Base-by-base conservation (phyloP, 2,888 invertebrate genomes). In the Eueremaeus valkanovi region DNA sequence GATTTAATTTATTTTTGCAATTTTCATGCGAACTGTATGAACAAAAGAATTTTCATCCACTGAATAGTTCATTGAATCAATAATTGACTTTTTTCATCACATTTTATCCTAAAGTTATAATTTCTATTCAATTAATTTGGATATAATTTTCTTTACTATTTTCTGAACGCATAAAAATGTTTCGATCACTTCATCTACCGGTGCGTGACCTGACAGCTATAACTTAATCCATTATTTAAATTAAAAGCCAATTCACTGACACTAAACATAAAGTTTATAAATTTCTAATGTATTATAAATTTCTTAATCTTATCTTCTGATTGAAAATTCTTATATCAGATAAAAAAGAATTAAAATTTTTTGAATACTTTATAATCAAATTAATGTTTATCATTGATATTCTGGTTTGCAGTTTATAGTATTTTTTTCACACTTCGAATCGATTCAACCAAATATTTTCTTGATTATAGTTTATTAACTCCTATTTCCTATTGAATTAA, bases 21-120 rank as follows among this genome's bases (percentile, higher is more conserved):
- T 33, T 63, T 63, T 63, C 18, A 33, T 33, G n/a, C 27, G 18
- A 63, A 63, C 18, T 27, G 11, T 24, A 11, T 55, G 21, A 55
- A 55, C 55, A 55, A 63, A 33, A 33, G 31, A 63, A 27, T 63
- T 0, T 33, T 27, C 6, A 31, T 31, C 18, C 63, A 55, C 3
- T 29, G 16, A 58, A 29, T 11, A 58, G 63, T 63, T 63, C 63
- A 63, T 33, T 63, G 63, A 63, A 63, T 63, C 16, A 63, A 63
- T 29, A 63, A 13, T 13, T 63, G 18, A 27, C n/a, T 63, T 63
- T 63, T 63, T 63, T 29, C n/a, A 29, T n/a, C 29, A 33, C 9
- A 63, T 31, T 21, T 29, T 24, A 11, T 29, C 29, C 21, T 58
- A n/a, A 24, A 21, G 21, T 55, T 18, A 18, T 55, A 55, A 55